Conservation (phyloP, 1,140 invertebrate genomes). For the Polyergus mexicanus region DNA sequence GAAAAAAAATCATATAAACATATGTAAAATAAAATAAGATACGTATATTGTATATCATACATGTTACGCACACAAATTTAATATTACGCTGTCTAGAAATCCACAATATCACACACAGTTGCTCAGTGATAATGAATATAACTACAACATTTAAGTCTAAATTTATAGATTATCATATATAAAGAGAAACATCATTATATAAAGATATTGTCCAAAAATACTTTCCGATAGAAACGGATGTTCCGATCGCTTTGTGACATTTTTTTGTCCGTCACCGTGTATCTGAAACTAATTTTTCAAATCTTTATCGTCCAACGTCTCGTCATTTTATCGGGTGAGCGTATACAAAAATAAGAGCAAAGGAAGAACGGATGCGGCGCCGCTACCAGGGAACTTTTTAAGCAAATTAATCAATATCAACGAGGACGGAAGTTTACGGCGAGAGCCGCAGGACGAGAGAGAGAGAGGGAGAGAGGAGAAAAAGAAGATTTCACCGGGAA, state of each 20-base stretch:
- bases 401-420: constrained; percentile 82
- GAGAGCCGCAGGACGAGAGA: constrained; percentile 32
- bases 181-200: background rate
- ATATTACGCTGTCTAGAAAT: background rate
- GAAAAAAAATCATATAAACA: background rate
- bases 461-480: constrained; percentile 17
- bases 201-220: background rate
- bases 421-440: constrained; percentile 77
- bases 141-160: background rate
- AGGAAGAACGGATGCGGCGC: constrained; percentile 44
- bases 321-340: constrained; percentile 8
- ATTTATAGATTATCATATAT: too few relatives aligned
- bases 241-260: constrained; percentile 12
- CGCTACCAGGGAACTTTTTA: constrained; percentile 76
- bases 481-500: constrained; percentile 70
- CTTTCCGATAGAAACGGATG: background rate
- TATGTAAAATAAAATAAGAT: background rate
- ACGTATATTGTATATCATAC: background rate
- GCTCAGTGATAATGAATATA: background rate
- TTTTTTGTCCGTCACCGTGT: background rate
- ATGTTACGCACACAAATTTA: background rate
- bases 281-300: constrained; percentile 53
- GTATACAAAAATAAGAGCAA: constrained; percentile 54
- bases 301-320: constrained; percentile 50
- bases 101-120: background rate